Percentiles rank a stretch among this genome's conserved stretches.
phyloP scores from a whole-genome alignment of 2,113 vertebrate genomes.

The Platichthys stellatus region DNA sequence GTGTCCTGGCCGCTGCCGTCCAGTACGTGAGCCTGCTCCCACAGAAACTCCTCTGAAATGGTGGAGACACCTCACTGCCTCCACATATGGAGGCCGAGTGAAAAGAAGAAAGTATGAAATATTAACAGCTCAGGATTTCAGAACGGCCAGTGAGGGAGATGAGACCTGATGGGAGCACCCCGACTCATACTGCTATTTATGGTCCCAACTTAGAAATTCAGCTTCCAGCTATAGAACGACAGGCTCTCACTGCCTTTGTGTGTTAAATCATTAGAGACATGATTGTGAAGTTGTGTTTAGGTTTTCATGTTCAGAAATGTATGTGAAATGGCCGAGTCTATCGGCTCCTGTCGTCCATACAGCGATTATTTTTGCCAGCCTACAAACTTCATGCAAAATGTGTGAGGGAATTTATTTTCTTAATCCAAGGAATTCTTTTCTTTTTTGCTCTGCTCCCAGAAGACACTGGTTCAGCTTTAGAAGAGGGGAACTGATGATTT shows the following conservation, averaged over 20 bases:
- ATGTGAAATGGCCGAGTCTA: too few relatives aligned
- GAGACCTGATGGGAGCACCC: constrained; percentile 54
- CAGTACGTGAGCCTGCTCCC: constrained; percentile 9
- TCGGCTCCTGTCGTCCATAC: not conserved
- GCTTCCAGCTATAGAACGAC: constrained; percentile 1
- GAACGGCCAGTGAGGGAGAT: constrained; percentile 51
- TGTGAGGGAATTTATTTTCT: not conserved
- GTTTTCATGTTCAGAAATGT: constrained; percentile 11
- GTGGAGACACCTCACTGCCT: constrained; percentile 51
- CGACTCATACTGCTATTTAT: constrained; percentile 54
- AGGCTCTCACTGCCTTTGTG: constrained; percentile 8
- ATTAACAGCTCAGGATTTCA: constrained; percentile 68
- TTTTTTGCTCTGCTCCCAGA: too few relatives aligned
- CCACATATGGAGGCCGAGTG: constrained; percentile 21
- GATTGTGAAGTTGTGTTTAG: not conserved
- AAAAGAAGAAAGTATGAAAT: constrained; percentile 69
- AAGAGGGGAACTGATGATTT: too few relatives aligned
- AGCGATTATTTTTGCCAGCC: too few relatives aligned
- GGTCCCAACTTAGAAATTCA: constrained; percentile 42
- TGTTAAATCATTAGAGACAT: constrained; percentile 10
- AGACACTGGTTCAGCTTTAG: too few relatives aligned
- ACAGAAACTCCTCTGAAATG: constrained; percentile 52
- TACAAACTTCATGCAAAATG: too few relatives aligned
- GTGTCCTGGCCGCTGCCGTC: constrained; percentile 2
- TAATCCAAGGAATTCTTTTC: too few relatives aligned